Base-by-base conservation (phyloP, 2,888 invertebrate species). In the Buathra laborator region DNA sequence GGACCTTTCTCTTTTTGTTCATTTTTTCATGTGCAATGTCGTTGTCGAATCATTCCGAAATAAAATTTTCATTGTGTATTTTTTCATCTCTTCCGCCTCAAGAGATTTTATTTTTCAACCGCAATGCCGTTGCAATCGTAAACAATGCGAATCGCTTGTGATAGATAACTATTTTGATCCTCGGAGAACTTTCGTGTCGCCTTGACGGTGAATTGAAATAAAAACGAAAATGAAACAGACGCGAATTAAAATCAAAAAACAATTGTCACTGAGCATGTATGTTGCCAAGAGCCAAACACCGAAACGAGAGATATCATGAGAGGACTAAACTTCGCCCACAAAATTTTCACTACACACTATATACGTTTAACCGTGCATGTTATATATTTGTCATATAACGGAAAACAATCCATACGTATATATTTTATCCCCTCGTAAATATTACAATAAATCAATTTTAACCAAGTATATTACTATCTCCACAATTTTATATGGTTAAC, bases 261-360 rank as follows among this genome's bases (percentile, higher is more conserved):
- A 46, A 75, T 68, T 64, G 46, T 80, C 67, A 67, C 66, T 64
- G 48, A 56, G 37, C 68, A 64, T 70, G 44, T 29, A 48, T 37
- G 37, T 75, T 75, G 44, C 59, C 71, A 82, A 32, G 71, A 82
- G 78, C 37, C 53, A 67, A 82, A 85, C 85, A 85, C 82, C 82
- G 78, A 82, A 84, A 85, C 85, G 78, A 85, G 85, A 85, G 85
- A 85, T 85, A 71, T 85, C 85, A 85, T 85, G 85, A 85, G 85
- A 82, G 85, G 85, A 85, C 85, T 85, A 85, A 85, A 81, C 85
- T 85, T 85, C 82, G 85, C 85, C 71, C 82, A 70, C 56, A 32
- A 79, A 37, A 37, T 37, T 82, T 71, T 66, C 64, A 71, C 62
- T 75, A 70, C 72, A 82, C 74, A 68, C 81, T 79, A 51, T 72